Percentiles rank a stretch among this genome's conserved stretches.
These are phyloP conservation scores for Leucopsar rothschildi DNA, from an alignment of 2,113 vertebrate genomes.

Conservation along the genomic window DNA sequence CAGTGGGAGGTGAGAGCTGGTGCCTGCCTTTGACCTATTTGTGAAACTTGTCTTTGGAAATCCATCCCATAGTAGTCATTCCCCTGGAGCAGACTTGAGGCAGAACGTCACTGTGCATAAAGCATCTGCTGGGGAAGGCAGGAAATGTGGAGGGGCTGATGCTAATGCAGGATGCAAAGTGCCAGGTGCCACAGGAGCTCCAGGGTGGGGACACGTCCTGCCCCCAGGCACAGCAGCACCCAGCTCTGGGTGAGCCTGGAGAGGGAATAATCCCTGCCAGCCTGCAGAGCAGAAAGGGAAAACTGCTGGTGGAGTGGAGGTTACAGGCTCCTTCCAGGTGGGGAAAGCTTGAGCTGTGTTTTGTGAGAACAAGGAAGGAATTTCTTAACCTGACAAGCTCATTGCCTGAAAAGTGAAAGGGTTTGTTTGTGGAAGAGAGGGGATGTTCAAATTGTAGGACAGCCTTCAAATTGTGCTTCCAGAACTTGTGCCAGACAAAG, in stretches of 20 bases:
- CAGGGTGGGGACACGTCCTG: neutral
- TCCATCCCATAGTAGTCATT: neutral
- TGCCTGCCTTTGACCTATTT: constrained; percentile 6
- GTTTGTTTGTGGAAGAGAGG: neutral
- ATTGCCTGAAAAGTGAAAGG: neutral
- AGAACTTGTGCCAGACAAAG: neutral
- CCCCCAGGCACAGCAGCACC: neutral
- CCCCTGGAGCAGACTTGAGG: neutral
- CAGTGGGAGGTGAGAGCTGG: neutral
- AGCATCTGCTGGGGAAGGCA: neutral
- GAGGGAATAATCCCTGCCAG: neutral
- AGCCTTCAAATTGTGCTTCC: neutral
- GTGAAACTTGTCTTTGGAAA: neutral
- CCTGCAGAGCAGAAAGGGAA: accelerated
- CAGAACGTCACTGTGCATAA: neutral
- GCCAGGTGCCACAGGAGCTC: neutral
- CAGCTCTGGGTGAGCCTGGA: accelerated
- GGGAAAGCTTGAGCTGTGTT: neutral
- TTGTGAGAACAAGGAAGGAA: neutral
- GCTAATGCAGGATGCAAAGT: neutral
- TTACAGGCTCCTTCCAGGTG: neutral
- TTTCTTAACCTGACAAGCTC: neutral
- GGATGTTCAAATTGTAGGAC: neutral
- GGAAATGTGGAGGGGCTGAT: neutral
- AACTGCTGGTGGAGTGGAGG: neutral